These are phyloP conservation scores for Magallana angulata DNA, from an alignment of 1,140 invertebrate species.

Conservation along the genomic window DNA sequence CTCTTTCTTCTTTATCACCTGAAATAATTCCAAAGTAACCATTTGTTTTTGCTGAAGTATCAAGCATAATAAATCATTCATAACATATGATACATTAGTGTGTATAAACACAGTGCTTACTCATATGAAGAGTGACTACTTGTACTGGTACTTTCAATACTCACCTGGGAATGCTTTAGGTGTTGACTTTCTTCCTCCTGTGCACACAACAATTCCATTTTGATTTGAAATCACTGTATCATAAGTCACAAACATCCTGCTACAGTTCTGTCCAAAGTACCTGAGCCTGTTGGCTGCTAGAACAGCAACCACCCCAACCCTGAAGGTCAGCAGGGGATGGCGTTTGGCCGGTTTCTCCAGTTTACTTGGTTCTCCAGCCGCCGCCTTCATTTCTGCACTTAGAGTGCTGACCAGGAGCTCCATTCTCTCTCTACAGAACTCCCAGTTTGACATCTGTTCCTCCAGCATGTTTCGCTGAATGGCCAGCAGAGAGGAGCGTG, in stretches of 20 bases:
- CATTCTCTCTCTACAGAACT: slow-evolving; percentile 70
- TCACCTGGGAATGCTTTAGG: slow-evolving; percentile 64
- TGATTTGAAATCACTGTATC: slow-evolving; percentile 64
- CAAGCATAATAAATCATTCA: too few relatives aligned
- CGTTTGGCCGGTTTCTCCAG: slow-evolving; percentile 58
- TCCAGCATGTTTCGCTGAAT: slow-evolving; percentile 70
- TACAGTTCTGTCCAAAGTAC: slow-evolving; percentile 60
- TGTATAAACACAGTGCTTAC: too few relatives aligned
- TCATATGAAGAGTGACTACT: neutral
- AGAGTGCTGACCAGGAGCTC: slow-evolving; percentile 70
- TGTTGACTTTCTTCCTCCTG: slow-evolving; percentile 61
- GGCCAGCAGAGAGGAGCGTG: slow-evolving; percentile 65
- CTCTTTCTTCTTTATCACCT: slow-evolving; percentile 9
- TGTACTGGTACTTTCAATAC: neutral
- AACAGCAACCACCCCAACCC: slow-evolving; percentile 72
- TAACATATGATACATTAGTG: too few relatives aligned
- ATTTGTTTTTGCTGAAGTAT: too few relatives aligned
- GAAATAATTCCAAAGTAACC: neutral
- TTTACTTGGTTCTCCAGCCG: slow-evolving; percentile 52
- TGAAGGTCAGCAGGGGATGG: slow-evolving; percentile 69
- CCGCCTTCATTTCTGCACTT: slow-evolving; percentile 66
- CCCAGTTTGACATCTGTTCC: slow-evolving; percentile 71
- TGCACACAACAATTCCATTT: slow-evolving; percentile 70
- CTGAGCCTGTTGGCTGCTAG: slow-evolving; percentile 74
- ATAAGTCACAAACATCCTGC: slow-evolving; percentile 72